Conservation (phyloP, 1,140 invertebrate species). For the Drosophila ananassae region DNA sequence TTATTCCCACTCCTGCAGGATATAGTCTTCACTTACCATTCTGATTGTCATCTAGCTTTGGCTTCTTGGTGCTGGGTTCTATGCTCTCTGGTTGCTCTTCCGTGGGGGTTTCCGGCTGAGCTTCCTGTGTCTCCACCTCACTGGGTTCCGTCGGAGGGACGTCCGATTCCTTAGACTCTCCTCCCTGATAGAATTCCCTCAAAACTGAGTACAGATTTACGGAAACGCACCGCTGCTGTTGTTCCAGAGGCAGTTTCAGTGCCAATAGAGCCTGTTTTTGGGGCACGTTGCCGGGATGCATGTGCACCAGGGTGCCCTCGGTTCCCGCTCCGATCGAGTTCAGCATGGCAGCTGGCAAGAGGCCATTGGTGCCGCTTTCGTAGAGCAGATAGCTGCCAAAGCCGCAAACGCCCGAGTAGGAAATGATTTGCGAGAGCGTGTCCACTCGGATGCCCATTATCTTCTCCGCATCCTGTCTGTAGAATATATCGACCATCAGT, state of each 20-base stretch:
- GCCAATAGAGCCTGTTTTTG: slow-evolving; percentile 91
- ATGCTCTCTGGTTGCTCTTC: slow-evolving; percentile 60
- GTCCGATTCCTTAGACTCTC: slow-evolving; percentile 4
- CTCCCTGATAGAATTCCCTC: slow-evolving; percentile 86
- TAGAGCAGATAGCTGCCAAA: slow-evolving; percentile 93
- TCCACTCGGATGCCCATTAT: slow-evolving; percentile 93
- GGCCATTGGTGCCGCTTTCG: slow-evolving; percentile 93
- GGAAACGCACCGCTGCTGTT: slow-evolving; percentile 87
- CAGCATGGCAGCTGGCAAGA: slow-evolving; percentile 92
- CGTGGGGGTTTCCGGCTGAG: slow-evolving; percentile 19
- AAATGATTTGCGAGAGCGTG: slow-evolving; percentile 93
- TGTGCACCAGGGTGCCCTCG: slow-evolving; percentile 88
- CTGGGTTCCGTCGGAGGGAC: neutral
- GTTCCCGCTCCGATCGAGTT: slow-evolving; percentile 88
- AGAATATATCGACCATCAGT: slow-evolving; percentile 91
- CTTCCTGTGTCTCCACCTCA: neutral
- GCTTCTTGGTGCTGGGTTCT: slow-evolving; percentile 72
- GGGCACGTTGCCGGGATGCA: slow-evolving; percentile 91
- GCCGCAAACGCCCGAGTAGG: slow-evolving; percentile 91
- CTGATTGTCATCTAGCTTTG: slow-evolving; percentile 68
- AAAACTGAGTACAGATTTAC: slow-evolving; percentile 90
- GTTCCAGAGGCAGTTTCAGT: slow-evolving; percentile 90
- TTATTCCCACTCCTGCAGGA: neutral
- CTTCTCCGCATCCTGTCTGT: slow-evolving; percentile 90
- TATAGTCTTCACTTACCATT: slow-evolving; percentile 8